Base-by-base conservation (phyloP, 2,888 invertebrate genomes). In the Rhaphigaster nebulosa region DNA sequence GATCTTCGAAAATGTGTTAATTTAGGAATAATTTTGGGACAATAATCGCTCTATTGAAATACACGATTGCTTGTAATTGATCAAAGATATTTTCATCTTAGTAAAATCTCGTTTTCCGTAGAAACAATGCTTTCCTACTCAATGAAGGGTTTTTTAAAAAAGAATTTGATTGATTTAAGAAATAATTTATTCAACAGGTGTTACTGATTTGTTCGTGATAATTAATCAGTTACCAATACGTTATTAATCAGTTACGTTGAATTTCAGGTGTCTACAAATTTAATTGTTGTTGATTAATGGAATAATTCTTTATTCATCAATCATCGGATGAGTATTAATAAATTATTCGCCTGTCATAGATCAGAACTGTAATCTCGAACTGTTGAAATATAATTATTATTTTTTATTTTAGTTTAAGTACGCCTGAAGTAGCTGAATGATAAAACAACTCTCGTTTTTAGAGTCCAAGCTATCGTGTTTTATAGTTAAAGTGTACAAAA, bases 231-330 rank as follows among this genome's bases (percentile, higher is more conserved):
- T 70, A 38, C 34, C 70, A 70, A 70, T 70, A 20, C 34, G 34
- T 70, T 34, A 70, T 70, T 34, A 70, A 70, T 38, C 34, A 70
- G 70, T 38, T 70, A 34, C 18, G 70, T 34, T 70, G 34, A 20
- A 13, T 29, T 29, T 34, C 70, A 70, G 34, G 8, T 70, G 70
- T 70, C 70, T 20, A 45, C 26, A n/a, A 45, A 45, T 84, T 84
- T 84, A 84, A 84, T 84, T 84, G 45, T 84, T 84, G n/a, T 84
- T 84, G 84, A 84, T 84, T 84, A 84, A 84, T 80, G 80, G 80
- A 80, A 23, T 41, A 80, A 80, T 80, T 80, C 41, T 23, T 45
- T 45, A 41, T n/a, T 84, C 84, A 84, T 45, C 45, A 41, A 84
- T 84, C 41, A 84, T 20, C 0, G 26, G 13, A 15, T 84, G 84